Conservation (phyloP, 2,888 invertebrate species). For the Suillia variegata region DNA sequence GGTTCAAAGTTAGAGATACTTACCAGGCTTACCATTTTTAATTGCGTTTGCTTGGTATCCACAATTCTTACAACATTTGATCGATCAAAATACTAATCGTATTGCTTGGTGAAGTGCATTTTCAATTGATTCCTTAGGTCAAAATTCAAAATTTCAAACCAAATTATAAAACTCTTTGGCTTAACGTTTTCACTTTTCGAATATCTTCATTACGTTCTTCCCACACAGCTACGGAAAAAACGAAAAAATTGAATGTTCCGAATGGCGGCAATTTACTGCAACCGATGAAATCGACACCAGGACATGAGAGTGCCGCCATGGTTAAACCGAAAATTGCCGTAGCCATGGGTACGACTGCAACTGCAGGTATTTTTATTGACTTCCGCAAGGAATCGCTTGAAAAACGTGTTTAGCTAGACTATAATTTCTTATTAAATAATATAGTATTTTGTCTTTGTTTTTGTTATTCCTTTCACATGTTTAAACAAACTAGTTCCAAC, state of each 20-base stretch:
- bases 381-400: too few species aligned
- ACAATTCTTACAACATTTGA: too few species aligned
- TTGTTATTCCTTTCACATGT: slow-evolving; percentile 50
- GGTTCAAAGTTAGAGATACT: too few species aligned
- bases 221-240: slow-evolving; percentile 11
- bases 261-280: slow-evolving; percentile 1
- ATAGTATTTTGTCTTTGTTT: slow-evolving; percentile 52
- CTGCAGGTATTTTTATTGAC: slow-evolving; percentile 45
- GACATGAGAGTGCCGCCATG: slow-evolving; percentile 35
- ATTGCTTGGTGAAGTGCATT: too few species aligned
- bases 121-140: neutral
- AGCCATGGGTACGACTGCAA: slow-evolving; percentile 24
- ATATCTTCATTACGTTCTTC: slow-evolving; percentile 31
- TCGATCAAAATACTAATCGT: too few species aligned
- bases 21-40: too few species aligned
- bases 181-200: slow-evolving; percentile 16
- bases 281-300: slow-evolving; percentile 33
- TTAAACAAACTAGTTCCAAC: slow-evolving; percentile 36
- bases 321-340: slow-evolving; percentile 23
- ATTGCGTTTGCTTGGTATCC: too few species aligned
- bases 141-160: slow-evolving; percentile 32
- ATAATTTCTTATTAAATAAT: slow-evolving; percentile 36
- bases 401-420: neutral
- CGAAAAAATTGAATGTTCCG: neutral
- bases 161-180: slow-evolving; percentile 26